These are phyloP conservation scores for Plotosus lineatus DNA, from an alignment of 2,113 vertebrate genomes.

Conservation along the genomic window DNA sequence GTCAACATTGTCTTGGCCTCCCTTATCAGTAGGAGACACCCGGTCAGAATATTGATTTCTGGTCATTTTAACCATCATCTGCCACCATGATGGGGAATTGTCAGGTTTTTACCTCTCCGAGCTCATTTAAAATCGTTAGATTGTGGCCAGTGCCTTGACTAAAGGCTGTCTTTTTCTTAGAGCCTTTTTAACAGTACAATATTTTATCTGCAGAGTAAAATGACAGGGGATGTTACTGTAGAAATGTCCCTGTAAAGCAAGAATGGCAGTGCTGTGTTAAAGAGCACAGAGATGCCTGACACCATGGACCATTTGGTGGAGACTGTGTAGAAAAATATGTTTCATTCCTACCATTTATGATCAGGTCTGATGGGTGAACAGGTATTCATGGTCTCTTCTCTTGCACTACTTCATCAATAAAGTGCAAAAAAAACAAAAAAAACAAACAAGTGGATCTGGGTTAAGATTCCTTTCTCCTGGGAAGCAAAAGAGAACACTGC, in stretches of 20 bases:
- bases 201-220: slow-evolving; percentile 69
- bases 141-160: slow-evolving; percentile 49
- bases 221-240: slow-evolving; percentile 42
- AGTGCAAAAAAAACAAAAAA: no score
- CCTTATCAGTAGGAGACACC: slow-evolving; percentile 99
- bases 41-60: slow-evolving; percentile 99
- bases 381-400: neutral
- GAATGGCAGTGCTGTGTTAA: slow-evolving; percentile 12
- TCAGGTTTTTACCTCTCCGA: slow-evolving; percentile 84
- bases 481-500: slow-evolving; percentile 53
- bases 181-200: slow-evolving; percentile 69
- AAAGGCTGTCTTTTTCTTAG: slow-evolving; percentile 47
- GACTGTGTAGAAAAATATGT: slow-evolving; percentile 3
- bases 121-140: slow-evolving; percentile 99
- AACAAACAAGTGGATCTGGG: slow-evolving; percentile 23
- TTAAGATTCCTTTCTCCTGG: neutral
- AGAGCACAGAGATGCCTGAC: slow-evolving; percentile 48
- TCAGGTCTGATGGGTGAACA: neutral
- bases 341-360: slow-evolving; percentile 1
- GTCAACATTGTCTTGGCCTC: slow-evolving; percentile 99
- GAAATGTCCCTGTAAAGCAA: slow-evolving; percentile 33
- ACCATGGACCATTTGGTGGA: no score
- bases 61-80: slow-evolving; percentile 97
- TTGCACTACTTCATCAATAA: slow-evolving; percentile 10
- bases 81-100: slow-evolving; percentile 84